phyloP scores from a whole-genome alignment of 2,888 invertebrate genomes.

The Ochropleura leucogaster region DNA sequence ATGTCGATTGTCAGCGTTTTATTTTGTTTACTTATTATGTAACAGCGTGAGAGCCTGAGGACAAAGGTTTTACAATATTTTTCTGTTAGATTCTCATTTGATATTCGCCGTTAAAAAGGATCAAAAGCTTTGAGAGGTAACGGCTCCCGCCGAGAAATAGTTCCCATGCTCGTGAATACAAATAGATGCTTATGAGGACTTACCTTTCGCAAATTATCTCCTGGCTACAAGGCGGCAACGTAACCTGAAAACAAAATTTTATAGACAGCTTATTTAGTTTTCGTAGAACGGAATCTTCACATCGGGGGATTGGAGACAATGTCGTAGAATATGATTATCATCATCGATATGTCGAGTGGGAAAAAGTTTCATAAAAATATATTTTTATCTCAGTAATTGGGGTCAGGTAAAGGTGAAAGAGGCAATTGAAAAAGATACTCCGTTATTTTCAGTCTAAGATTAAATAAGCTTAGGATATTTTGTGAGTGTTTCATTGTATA shows the following conservation, averaged over 20 bases:
- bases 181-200: conserved; percentile 81
- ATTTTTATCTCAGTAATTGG: conserved; percentile 63
- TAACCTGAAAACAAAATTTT: conserved; percentile 85
- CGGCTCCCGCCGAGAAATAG: conserved; percentile 58
- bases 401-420: conserved; percentile 33
- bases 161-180: conserved; percentile 81
- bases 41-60: conserved; percentile 17
- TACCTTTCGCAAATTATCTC: conserved; percentile 88
- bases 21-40: conserved; percentile 62
- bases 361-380: conserved; percentile 48
- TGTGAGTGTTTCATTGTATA: not conserved
- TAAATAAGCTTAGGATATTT: not conserved
- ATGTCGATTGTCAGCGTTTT: conserved; percentile 66
- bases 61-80: conserved; percentile 53
- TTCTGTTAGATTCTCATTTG: conserved; percentile 60
- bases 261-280: conserved; percentile 77
- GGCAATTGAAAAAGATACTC: not conserved
- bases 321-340: conserved; percentile 67
- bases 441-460: conserved; percentile 9
- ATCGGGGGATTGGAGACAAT: conserved; percentile 67
- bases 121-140: conserved; percentile 66
- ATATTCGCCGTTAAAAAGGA: conserved; percentile 67
- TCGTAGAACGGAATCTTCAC: conserved; percentile 66
- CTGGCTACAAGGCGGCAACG: conserved; percentile 81
- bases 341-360: conserved; percentile 58